Evolutionary conservation across 2,797 vertebrate species (phyloP).

Genomic region (Cuculus canorus): DNA sequence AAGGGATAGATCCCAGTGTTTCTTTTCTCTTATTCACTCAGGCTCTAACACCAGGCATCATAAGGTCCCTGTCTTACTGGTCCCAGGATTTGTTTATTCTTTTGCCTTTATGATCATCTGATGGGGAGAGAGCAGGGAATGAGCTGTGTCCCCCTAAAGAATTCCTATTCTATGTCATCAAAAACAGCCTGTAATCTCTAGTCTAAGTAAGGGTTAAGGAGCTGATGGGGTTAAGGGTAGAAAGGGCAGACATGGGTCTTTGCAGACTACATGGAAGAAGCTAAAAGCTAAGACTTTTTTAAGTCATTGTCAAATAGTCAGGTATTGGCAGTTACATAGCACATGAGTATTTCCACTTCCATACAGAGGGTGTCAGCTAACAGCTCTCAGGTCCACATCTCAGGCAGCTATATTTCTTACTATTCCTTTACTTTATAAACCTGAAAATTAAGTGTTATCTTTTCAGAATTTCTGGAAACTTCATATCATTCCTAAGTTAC

Average conservation of each 20-base stretch:
- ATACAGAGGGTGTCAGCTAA: neutral
- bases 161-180: neutral
- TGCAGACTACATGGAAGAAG: neutral
- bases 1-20: neutral
- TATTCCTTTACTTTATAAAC: neutral
- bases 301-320: neutral
- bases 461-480: neutral
- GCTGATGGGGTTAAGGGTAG: fast-evolving
- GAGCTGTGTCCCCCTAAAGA: neutral
- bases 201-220: neutral
- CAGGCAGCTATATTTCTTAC: neutral
- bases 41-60: neutral
- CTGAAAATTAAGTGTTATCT: neutral
- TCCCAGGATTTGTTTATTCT: neutral
- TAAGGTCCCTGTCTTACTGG: neutral
- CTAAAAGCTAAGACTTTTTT: neutral
- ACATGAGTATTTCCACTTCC: neutral
- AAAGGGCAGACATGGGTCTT: neutral
- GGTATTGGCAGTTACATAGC: neutral
- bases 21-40: neutral
- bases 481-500: neutral
- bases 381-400: neutral
- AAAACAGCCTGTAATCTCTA: neutral
- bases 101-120: neutral
- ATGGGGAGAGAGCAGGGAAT: neutral